Base-by-base conservation (phyloP, 2,113 vertebrate species). In the Panthera tigris region DNA sequence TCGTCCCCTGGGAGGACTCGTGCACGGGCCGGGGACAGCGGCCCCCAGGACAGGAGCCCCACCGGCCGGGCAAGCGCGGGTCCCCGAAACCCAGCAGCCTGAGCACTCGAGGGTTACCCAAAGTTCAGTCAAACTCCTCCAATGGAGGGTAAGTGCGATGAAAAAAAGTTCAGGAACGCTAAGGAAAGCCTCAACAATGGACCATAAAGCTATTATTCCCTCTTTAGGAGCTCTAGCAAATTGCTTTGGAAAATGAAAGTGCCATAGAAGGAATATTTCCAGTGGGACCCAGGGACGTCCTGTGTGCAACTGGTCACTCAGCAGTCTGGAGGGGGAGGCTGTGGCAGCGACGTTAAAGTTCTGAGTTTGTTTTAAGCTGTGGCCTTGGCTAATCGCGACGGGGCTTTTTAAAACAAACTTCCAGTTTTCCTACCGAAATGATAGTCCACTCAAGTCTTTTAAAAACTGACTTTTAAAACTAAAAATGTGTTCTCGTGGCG, bases 221-320 rank as follows among this genome's bases (percentile, higher is more conserved):
- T 55, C 71, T 90, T 88, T 36, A 57, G 11, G 80, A 95, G 55
- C 85, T 10, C 85, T 65, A 65, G 29, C 15, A 45, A 84, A 39
- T 41, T 0, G 0, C 84, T 96, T 55, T 0, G 1, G 93, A 97
- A 98, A 98, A 83, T 66, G 98, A 98, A 98, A 98, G 97, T 82
- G 41, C 84, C 41, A 6, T 0, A 0, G 0, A 1, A 52, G 73
- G 88, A 57, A 25, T 36, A 61, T 73, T 86, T 97, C 94, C 74
- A 4, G 2, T 2, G 48, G 1, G 3, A 97, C 16, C 21, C 4
- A 1, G 61, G 74, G 86, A 9, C 1, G 33, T 8, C 55, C 4
- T 10, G 63, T 0, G 3, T 12, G 81, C 91, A 68, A 65, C 12
- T 0, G 65, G 71, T 4, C 81, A 7, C 48, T 27, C 0, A 2